Base-by-base conservation (phyloP, 2,888 invertebrate species). In the Gnatocerus cornutus region DNA sequence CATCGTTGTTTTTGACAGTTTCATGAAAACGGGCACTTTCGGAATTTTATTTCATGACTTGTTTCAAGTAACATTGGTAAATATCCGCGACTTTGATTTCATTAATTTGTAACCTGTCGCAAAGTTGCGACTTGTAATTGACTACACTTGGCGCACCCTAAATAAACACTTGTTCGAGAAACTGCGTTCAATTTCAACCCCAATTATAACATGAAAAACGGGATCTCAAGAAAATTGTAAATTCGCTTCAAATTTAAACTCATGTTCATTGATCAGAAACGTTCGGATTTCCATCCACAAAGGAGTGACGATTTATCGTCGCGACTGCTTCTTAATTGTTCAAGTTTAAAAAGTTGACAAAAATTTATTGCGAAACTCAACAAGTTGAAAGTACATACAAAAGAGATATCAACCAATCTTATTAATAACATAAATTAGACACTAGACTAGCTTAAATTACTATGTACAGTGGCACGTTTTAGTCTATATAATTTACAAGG, bases 301-400 rank as follows among this genome's bases (percentile, higher is more conserved):
- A n/a, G n/a, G n/a, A n/a, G n/a, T n/a, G n/a, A 4, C 21, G 21
- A 21, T 21, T 21, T 21, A 21, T 21, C 1, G 21, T 21, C 21
- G 4, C 21, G 21, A 21, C 21, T 21, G 21, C 21, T 21, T 21
- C 4, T 21, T 21, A 4, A 1, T 21, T 21, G 2, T 21, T 21
- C 4, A 21, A 21, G 21, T 21, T 21, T 1, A 4, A 21, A 33
- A 50, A 29, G 29, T 21, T 59, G 45, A 29, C 21, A 48, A 50
- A 61, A 61, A 59, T 61, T 63, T 63, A 63, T 52, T 59, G 46
- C 46, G 41, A 21, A 8, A 56, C 14, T 41, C 56, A 56, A 39
- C 39, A 56, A 56, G 39, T 55, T 13, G 39, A 16, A 48, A 16
- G 4, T 48, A 48, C 13, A 13, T 12, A 29, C 33, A 33, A 33